These are phyloP conservation scores for Drosophila ogumai DNA, from an alignment of 1,140 invertebrate genomes.

Conservation along the genomic window DNA sequence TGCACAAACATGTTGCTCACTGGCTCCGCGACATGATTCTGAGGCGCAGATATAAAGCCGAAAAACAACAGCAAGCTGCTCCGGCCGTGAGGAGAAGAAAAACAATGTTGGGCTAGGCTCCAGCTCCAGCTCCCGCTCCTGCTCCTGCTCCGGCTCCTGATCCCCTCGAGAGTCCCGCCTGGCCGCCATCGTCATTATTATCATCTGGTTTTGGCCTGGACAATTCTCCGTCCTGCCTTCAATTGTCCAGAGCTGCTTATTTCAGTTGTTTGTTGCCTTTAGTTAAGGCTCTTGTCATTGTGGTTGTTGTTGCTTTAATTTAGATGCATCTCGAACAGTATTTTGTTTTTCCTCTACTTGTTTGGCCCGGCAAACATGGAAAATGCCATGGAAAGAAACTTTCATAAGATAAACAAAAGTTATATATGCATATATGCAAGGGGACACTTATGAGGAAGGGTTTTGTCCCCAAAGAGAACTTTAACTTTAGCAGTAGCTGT, in stretches of 20 bases:
- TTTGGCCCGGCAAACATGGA: conserved; percentile 41
- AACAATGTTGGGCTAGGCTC: conserved; percentile 80
- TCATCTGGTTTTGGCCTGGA: conserved; percentile 74
- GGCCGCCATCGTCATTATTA: conserved; percentile 65
- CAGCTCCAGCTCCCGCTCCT: neutral
- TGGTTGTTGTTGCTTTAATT: conserved; percentile 61
- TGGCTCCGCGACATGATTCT: conserved; percentile 81
- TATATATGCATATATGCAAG: conserved; percentile 50
- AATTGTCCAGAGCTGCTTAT: conserved; percentile 54
- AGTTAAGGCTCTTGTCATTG: conserved; percentile 60
- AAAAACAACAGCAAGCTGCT: conserved; percentile 55
- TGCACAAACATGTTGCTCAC: conserved; percentile 81
- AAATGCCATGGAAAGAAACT: conserved; percentile 47
- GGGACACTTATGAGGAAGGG: conserved; percentile 14
- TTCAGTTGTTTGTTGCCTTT: conserved; percentile 49
- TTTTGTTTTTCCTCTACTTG: conserved; percentile 13
- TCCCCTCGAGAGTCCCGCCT: conserved; percentile 46
- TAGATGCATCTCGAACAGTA: conserved; percentile 59
- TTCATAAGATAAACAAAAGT: conserved; percentile 55
- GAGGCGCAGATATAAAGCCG: conserved; percentile 77
- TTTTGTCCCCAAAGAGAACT: conserved; percentile 8
- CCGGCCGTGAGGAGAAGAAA: conserved; percentile 62
- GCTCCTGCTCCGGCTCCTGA: neutral
- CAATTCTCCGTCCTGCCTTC: conserved; percentile 52
- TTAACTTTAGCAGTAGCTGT: neutral